Base-by-base conservation (phyloP, 2,888 invertebrate genomes). In the Unio pictorum region DNA sequence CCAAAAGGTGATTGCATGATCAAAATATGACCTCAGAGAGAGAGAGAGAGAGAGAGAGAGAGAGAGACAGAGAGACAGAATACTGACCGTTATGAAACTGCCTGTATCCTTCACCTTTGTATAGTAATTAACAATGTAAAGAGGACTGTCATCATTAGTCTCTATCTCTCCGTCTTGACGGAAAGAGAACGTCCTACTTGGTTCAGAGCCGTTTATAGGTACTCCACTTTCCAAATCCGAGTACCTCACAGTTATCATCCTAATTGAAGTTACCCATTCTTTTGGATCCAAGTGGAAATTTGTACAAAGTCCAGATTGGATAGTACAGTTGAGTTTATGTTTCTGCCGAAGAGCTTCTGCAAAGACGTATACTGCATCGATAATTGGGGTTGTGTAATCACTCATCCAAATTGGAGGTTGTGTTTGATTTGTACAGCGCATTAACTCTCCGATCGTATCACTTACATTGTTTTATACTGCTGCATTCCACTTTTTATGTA, bases 301-400 rank as follows among this genome's bases (percentile, higher is more conserved):
- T 1, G 56, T 59, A 64, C 81, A 81, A 0, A 77, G 30, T 0
- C 65, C 68, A 4, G 34, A 2, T 3, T 15, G 28, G 5, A 55
- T 64, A 3, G 26, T 17, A 45, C 81, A 80, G 17, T 67, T 66
- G 8, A 65, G 58, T 15, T 23, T 18, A 11, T 67, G 66, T n/a
- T 74, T 72, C 28, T 74, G 60, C 61, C 81, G 77, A 7, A 86
- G 62, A 8, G 82, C 81, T 17, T 78, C 75, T 1, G 80, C 81
- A 45, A 85, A 67, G 4, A 81, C 82, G 69, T 82, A 85, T 8
- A 84, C 78, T 20, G 84, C 81, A 65, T 86, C 84, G 2, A 86
- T 71, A 2, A 75, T 73, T 17, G 78, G 60, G 11, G 75, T 70
- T 15, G 80, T 74, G 56, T 78, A 75, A 57, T 80, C 72, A 26